Base-by-base conservation (phyloP, 2,797 vertebrate species). In the Siniperca scherzeri region DNA sequence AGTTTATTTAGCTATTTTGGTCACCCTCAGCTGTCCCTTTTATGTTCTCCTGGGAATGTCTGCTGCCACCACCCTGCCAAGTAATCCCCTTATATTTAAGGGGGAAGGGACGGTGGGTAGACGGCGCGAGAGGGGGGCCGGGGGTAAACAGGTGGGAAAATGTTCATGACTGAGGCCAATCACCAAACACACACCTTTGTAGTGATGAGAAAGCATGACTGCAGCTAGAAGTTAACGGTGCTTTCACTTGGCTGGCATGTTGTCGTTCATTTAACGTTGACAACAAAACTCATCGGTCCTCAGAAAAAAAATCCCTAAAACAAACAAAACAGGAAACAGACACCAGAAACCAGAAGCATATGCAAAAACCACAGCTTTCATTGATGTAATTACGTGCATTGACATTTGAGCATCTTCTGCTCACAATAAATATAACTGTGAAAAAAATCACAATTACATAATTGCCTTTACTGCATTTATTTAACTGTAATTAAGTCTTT, bases 1-100 rank as follows among this genome's bases (percentile, higher is more conserved):
- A 79, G 89, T 93, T 94, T 93, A 91, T 94, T 95, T 92, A 75
- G 91, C 92, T 96, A 95, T 96, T 96, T 94, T 65, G 16, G 92
- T 92, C 78, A 0, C 81, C 12, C 83, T 93, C 95, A 96, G 95
- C 95, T 96, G 95, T 94, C 83, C 80, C 84, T 86, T 91, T 83
- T 82, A 86, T 91, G 84, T 81, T 91, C 77, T 70, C 53, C 78
- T 76, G 77, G 75, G 90, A 92, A 87, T 84, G 89, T 90, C 83
- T 81, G 87, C 84, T 85, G 88, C 91, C 78, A 81, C 76, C 81
- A 57, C 73, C 74, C 83, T n/a, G 82, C 62, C 75, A 73, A 89
- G 83, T 90, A 91, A 92, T 92, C 91, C 89, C 76, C 74, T 55
- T 75, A 78, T 90, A 86, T 91, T 91, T 89, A 78, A 69, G 38